A percentile compares a stretch with the other conserved stretches of the same genome.
These are phyloP conservation scores for Sylvia atricapilla DNA, from an alignment of 2,113 vertebrate species.

Conservation along the genomic window DNA sequence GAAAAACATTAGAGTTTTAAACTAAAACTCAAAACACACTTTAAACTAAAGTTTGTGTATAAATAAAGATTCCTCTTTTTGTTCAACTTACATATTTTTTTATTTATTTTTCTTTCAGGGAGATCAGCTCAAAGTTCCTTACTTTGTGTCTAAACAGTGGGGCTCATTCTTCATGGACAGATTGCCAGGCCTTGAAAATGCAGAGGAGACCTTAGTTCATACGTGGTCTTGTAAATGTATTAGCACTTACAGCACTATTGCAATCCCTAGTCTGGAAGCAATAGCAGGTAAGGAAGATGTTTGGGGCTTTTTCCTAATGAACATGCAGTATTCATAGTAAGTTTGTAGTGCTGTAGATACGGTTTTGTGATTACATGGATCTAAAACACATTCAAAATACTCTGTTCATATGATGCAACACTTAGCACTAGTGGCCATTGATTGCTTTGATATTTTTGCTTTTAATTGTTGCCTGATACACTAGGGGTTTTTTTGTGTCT, in stretches of 20 bases:
- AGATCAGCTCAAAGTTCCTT: conserved; percentile 78
- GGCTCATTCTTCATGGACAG: conserved; percentile 91
- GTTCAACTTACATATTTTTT: background rate
- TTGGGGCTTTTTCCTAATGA: background rate
- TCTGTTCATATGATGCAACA: background rate
- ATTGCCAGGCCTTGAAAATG: conserved; percentile 66
- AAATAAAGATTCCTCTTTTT: background rate
- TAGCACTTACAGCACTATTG: conserved; percentile 89
- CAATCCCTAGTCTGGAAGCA: conserved; percentile 89
- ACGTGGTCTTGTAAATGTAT: conserved; percentile 91
- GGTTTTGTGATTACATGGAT: background rate
- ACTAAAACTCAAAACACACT: background rate
- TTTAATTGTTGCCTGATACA: background rate
- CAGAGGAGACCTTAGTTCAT: conserved; percentile 74
- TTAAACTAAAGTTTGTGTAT: background rate
- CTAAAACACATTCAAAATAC: background rate
- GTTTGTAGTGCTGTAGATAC: background rate
- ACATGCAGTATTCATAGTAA: background rate
- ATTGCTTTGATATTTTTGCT: background rate
- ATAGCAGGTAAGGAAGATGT: conserved; percentile 83
- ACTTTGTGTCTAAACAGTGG: conserved; percentile 85
- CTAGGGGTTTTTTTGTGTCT: background rate
- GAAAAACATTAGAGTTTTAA: background rate
- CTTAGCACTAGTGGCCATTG: background rate
- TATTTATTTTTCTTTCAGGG: conserved; percentile 70